These are phyloP conservation scores for Meda fulgida DNA, from an alignment of 2,797 vertebrate species.

Conservation along the genomic window DNA sequence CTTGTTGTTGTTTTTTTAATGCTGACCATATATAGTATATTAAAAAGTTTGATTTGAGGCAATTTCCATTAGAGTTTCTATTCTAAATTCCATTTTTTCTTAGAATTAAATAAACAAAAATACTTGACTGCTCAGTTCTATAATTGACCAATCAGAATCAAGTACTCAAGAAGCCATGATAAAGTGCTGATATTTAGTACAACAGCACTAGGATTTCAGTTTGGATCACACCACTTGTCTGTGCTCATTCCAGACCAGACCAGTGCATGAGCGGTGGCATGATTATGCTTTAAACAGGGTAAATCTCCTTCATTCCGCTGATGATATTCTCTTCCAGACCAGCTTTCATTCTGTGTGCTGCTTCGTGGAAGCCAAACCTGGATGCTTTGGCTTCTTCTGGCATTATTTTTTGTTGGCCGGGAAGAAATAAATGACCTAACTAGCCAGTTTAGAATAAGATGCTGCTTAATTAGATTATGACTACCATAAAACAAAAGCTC, in stretches of 20 bases:
- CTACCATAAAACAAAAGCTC: constrained; percentile 54
- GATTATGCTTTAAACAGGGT: not conserved
- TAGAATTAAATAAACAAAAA: too few relatives aligned
- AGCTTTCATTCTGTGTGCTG: not conserved
- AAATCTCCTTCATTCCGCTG: not conserved
- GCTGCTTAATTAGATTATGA: not conserved
- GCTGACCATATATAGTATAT: not conserved
- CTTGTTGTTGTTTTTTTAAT: not conserved
- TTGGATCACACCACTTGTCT: not conserved
- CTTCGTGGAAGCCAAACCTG: not conserved
- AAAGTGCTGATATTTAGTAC: not conserved
- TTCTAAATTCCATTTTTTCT: too few relatives aligned
- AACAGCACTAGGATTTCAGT: not conserved
- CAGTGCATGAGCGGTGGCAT: not conserved
- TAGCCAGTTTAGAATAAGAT: not conserved
- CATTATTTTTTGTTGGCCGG: not conserved
- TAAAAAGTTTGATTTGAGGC: not conserved
- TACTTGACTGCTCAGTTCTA: not conserved
- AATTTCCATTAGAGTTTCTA: too few relatives aligned
- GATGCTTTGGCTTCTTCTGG: not conserved
- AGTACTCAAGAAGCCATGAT: not conserved
- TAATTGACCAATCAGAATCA: not conserved
- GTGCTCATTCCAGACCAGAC: too few relatives aligned
- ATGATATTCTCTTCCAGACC: not conserved
- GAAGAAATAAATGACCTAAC: not conserved